These are phyloP conservation scores for Sardina pilchardus DNA, from an alignment of 2,113 vertebrate genomes.

Conservation along the genomic window DNA sequence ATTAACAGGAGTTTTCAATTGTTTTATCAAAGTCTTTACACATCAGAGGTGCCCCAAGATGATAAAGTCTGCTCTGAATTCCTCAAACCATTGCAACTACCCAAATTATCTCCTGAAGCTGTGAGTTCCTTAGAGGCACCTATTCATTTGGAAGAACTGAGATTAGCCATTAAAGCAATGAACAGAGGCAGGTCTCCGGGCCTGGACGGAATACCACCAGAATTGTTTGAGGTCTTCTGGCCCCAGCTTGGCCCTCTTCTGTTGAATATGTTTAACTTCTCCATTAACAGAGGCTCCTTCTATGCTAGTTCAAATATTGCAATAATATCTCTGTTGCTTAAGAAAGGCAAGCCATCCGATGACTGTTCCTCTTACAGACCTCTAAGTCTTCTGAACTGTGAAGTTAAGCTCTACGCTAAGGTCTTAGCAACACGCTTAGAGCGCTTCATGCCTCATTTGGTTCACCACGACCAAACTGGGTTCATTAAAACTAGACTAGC, in stretches of 20 bases:
- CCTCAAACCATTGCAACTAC: neutral
- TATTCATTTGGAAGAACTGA: neutral
- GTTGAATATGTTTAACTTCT: neutral
- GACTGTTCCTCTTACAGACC: no score
- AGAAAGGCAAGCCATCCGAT: no score
- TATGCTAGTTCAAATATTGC: neutral
- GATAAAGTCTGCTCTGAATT: neutral
- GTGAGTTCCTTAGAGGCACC: neutral
- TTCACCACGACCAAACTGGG: no score
- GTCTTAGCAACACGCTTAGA: no score
- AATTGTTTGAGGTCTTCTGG: neutral
- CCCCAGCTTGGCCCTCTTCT: neutral
- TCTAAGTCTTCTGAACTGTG: no score
- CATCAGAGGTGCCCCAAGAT: neutral
- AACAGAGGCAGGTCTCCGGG: neutral
- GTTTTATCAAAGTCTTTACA: neutral
- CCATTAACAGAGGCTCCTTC: neutral
- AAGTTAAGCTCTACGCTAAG: no score
- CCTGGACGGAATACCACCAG: slow-evolving; percentile 10
- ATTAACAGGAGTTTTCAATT: neutral
- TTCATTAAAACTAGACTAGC: no score
- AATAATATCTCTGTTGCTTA: no score
- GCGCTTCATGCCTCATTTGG: no score
- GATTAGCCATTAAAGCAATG: no score
- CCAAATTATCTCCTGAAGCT: neutral